phyloP scores from a whole-genome alignment of 2,888 invertebrate genomes.

The Chaitophorus viminalis region DNA sequence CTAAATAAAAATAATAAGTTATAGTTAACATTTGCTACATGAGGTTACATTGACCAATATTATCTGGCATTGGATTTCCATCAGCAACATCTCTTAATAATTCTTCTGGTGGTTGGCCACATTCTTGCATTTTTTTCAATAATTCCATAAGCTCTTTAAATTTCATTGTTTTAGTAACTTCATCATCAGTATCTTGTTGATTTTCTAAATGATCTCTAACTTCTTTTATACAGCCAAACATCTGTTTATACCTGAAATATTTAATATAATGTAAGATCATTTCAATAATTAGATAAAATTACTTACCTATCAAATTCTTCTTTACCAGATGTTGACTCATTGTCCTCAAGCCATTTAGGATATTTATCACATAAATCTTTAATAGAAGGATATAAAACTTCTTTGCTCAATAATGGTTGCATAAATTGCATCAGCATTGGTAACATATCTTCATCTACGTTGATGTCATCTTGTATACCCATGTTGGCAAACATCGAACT shows the following conservation, averaged over 20 bases:
- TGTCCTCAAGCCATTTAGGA: slow-evolving; percentile 62
- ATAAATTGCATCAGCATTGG: slow-evolving; percentile 62
- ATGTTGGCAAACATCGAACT: slow-evolving; percentile 51
- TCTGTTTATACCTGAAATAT: slow-evolving; percentile 37
- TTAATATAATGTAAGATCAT: background rate
- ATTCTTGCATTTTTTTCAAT: slow-evolving; percentile 63
- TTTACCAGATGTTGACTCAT: slow-evolving; percentile 44
- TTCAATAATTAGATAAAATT: background rate
- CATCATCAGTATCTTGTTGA: slow-evolving; percentile 54
- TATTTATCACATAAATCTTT: slow-evolving; percentile 60
- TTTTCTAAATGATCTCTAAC: slow-evolving; percentile 52
- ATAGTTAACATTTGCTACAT: slow-evolving; percentile 45
- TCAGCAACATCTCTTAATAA: slow-evolving; percentile 40
- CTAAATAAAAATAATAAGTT: slow-evolving; percentile 13
- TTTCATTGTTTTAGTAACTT: slow-evolving; percentile 55
- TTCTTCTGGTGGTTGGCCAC: slow-evolving; percentile 63
- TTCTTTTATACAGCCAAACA: slow-evolving; percentile 42
- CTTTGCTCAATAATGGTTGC: slow-evolving; percentile 62
- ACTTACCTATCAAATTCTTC: slow-evolving; percentile 56
- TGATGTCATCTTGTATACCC: slow-evolving; percentile 55
- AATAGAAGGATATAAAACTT: slow-evolving; percentile 62
- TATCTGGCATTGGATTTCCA: slow-evolving; percentile 29
- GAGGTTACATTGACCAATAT: slow-evolving; percentile 41
- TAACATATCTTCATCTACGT: slow-evolving; percentile 52
- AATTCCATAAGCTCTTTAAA: slow-evolving; percentile 62